Conservation (phyloP, 2,797 vertebrate species). For the Phylloscopus collybita region DNA sequence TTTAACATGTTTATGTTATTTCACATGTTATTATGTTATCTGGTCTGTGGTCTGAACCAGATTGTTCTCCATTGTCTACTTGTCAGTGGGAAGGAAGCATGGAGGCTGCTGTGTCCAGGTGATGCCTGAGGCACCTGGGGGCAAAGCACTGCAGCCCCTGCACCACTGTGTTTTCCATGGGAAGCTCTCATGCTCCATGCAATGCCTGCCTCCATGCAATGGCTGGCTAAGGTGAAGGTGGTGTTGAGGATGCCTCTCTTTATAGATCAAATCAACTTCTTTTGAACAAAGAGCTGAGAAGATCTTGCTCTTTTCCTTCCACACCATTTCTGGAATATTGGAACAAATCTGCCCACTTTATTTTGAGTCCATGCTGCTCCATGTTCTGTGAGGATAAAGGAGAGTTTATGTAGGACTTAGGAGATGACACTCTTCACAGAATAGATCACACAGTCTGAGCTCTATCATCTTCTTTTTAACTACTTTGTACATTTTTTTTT, state of each 20-base stretch:
- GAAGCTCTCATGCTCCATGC: accelerated
- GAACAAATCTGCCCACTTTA: neutral
- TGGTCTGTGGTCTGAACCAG: neutral
- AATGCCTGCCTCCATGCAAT: accelerated
- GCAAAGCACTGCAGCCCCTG: neutral
- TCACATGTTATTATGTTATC: neutral
- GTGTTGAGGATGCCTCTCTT: neutral
- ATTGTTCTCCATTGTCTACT: neutral
- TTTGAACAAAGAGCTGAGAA: neutral
- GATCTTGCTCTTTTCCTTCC: neutral
- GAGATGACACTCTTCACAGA: neutral
- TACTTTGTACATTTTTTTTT: neutral
- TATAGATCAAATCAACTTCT: neutral
- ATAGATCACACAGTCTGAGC: neutral
- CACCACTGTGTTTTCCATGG: neutral
- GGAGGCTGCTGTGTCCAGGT: neutral
- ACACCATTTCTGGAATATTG: neutral
- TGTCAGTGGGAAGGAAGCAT: neutral
- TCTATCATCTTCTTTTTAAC: neutral
- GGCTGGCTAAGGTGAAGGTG: neutral
- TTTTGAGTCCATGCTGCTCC: neutral
- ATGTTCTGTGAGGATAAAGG: neutral
- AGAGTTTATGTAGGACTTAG: neutral
- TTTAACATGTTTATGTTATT: neutral
- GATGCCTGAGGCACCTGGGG: accelerated